Conservation (phyloP, 2,113 vertebrate species). For the Odocoileus virginianus region DNA sequence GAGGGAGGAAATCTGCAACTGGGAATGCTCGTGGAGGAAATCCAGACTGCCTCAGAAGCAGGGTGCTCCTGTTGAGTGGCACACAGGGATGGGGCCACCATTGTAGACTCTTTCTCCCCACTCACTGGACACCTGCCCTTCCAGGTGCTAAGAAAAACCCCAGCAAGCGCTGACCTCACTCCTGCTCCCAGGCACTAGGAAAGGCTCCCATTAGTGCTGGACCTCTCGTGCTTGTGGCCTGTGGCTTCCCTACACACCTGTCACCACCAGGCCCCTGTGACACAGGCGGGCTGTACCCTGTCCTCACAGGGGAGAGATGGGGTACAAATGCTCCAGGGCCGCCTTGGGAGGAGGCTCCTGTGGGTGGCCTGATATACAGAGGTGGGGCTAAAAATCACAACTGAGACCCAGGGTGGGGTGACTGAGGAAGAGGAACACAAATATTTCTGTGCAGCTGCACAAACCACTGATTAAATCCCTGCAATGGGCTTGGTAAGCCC, state of each 20-base stretch:
- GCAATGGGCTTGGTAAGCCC: background rate
- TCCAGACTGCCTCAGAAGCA: background rate
- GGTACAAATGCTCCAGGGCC: background rate
- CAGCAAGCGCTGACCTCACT: background rate
- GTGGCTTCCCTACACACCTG: background rate
- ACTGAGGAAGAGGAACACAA: background rate
- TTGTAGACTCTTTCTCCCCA: background rate
- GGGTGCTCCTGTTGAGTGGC: background rate
- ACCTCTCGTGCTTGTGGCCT: background rate
- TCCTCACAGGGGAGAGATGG: background rate
- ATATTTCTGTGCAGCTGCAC: background rate
- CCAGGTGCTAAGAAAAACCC: background rate
- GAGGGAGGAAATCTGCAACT: background rate
- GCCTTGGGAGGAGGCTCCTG: background rate
- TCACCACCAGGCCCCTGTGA: background rate
- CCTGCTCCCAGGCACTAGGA: background rate
- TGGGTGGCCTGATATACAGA: background rate
- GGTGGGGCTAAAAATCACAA: background rate
- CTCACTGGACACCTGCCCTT: background rate
- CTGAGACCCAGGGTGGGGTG: background rate
- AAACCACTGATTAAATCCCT: background rate
- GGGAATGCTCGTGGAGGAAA: background rate
- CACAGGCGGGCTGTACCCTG: background rate
- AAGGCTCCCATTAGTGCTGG: background rate
- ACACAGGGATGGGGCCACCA: background rate